Conservation (phyloP, 2,797 vertebrate species). For the Steatocranus sp. region DNA sequence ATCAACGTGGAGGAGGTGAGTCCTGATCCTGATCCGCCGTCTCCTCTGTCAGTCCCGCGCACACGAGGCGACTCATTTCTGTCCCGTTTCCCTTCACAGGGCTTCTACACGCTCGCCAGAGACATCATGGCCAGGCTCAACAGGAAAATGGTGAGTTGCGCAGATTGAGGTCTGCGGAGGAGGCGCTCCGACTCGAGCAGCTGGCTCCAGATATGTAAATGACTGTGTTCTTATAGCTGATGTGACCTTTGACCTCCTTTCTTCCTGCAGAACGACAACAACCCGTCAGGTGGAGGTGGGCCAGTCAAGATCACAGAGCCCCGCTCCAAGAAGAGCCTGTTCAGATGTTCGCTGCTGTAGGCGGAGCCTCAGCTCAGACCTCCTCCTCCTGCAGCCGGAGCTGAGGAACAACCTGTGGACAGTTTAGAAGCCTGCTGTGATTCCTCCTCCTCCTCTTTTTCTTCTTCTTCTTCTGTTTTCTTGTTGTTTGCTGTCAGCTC, state of each 20-base stretch:
- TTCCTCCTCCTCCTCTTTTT: background rate
- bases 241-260: background rate
- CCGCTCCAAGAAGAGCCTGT: slow-evolving; percentile 92
- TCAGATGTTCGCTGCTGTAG: slow-evolving; percentile 86
- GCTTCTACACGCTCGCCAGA: slow-evolving; percentile 89
- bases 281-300: slow-evolving; percentile 80
- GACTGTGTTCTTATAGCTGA: background rate
- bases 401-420: background rate
- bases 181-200: background rate
- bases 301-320: slow-evolving; percentile 91
- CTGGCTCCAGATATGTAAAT: background rate
- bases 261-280: slow-evolving; percentile 83
- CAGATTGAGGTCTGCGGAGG: background rate
- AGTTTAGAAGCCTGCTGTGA: background rate
- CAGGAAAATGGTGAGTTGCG: slow-evolving; percentile 83
- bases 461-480: background rate
- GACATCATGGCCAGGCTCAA: slow-evolving; percentile 96
- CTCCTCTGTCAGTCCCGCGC: background rate
- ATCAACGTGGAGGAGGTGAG: slow-evolving; percentile 92
- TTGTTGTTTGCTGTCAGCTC: slow-evolving; percentile 12
- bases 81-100: slow-evolving; percentile 58
- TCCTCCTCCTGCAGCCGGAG: background rate
- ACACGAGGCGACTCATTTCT: background rate
- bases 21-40: background rate
- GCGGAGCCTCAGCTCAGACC: background rate